Evolutionary conservation across 2,888 invertebrate species (phyloP), one percentile per base, ranked within the genome.

Genomic region (Hanleya hanleyi): DNA sequence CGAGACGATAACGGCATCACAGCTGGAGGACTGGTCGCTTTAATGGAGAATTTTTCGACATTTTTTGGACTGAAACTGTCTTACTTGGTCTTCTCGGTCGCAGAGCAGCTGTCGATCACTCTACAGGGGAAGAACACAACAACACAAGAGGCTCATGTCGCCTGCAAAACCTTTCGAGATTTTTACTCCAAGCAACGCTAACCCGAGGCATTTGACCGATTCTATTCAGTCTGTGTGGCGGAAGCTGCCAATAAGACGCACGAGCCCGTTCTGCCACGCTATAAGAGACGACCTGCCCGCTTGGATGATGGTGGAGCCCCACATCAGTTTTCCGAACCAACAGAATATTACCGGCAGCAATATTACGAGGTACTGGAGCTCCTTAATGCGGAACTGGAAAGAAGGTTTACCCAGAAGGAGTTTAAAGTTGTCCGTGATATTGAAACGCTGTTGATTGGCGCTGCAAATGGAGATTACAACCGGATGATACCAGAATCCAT

Each of bases 21-120:
- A 29, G 74, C 76, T 32, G 74, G 73, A 38, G 77, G 77, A 29
- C 50, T 68, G 29, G 50, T 51, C 2, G 29, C 71, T 9, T 38
- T 71, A 35, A 75, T 73, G 73, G 51, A 70, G 32, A 76, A 74
- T 33, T 76, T 77, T 38, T 51, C 64, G 38, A 71, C 70, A 12
- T 77, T 38, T 29, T 76, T 74, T 71, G 74, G 69, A 22, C 37
- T 76, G 36, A 37, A 73, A 32, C 37, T 77, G n/a, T 47, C 73
- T 26, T 72, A 75, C 62, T 36, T 71, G 50, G 29, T 70, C n/a
- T 77, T 77, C 67, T 67, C 66, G 35, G 69, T 64, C 36, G 66
- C 70, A 67, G 77, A 77, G 37, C 72, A 75, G 37, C 36, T 77
- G 32, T 77, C 75, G 9, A 70, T 51, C 33, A 73, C 33, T 9